phyloP scores from a whole-genome alignment of 2,888 invertebrate species.

The Erebia ligea region DNA sequence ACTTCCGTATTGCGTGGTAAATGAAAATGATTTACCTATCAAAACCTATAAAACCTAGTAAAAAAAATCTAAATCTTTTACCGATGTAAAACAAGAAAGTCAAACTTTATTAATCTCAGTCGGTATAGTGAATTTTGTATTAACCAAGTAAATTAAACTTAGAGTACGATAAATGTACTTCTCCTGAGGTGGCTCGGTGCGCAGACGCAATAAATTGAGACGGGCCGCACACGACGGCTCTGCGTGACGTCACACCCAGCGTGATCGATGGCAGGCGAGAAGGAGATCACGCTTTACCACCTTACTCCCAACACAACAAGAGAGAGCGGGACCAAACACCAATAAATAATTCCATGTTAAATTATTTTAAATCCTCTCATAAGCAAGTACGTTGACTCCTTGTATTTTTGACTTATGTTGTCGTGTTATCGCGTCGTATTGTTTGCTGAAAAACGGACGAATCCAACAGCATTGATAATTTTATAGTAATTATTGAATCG shows the following conservation, averaged over 20 bases:
- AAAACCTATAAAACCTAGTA: no score
- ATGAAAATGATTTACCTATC: no score
- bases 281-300: constrained; percentile 59
- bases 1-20: not conserved
- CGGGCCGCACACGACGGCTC: constrained; percentile 82
- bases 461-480: not conserved
- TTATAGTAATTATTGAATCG: not conserved
- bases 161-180: constrained; percentile 43
- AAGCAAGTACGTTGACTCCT: constrained; percentile 79
- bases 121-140: constrained; percentile 15
- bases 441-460: constrained; percentile 54
- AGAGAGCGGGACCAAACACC: constrained; percentile 58
- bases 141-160: constrained; percentile 31
- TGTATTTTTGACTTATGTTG: constrained; percentile 73
- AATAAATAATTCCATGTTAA: constrained; percentile 76
- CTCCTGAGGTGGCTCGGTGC: constrained; percentile 67
- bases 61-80: not conserved
- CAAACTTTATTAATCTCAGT: not conserved
- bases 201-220: constrained; percentile 80
- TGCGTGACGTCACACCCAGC: constrained; percentile 81
- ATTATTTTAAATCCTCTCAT: constrained; percentile 78
- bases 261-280: constrained; percentile 78
- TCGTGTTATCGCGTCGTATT: constrained; percentile 58
- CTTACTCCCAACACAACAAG: constrained; percentile 48
- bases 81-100: not conserved